Conservation (phyloP, 2,113 vertebrate genomes). For the Hemichromis elongatus region DNA sequence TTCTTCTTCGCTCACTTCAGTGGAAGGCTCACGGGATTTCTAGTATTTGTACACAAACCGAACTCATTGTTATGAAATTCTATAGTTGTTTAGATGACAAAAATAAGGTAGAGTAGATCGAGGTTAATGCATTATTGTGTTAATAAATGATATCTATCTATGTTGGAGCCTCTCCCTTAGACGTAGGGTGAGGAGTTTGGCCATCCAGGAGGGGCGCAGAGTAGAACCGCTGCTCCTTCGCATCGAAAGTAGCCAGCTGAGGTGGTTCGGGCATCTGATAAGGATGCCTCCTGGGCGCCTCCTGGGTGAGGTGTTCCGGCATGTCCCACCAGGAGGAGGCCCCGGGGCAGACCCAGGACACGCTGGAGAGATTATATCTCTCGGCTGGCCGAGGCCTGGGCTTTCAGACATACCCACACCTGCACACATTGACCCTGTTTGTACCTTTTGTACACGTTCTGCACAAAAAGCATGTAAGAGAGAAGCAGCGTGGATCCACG, state of each 20-base stretch:
- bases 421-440: not conserved
- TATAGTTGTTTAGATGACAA: not conserved
- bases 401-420: not conserved
- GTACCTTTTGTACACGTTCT: not conserved
- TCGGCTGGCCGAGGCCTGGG: too few relatives aligned
- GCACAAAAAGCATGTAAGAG: not conserved
- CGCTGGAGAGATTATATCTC: too few relatives aligned
- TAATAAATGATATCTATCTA: not conserved
- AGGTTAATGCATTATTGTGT: not conserved
- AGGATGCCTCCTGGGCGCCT: too few relatives aligned
- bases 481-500: not conserved
- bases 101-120: not conserved
- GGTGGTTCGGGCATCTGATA: too few relatives aligned
- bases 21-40: not conserved
- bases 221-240: too few relatives aligned
- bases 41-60: not conserved
- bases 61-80: not conserved
- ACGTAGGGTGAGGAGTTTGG: not conserved
- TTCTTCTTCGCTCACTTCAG: rapidly evolving
- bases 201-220: too few relatives aligned
- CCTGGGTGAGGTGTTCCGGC: too few relatives aligned
- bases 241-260: too few relatives aligned
- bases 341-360: too few relatives aligned
- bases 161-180: not conserved
- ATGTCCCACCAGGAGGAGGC: too few relatives aligned